Conservation (phyloP, 2,113 vertebrate genomes). For the Psammodynastes pulverulentus region DNA sequence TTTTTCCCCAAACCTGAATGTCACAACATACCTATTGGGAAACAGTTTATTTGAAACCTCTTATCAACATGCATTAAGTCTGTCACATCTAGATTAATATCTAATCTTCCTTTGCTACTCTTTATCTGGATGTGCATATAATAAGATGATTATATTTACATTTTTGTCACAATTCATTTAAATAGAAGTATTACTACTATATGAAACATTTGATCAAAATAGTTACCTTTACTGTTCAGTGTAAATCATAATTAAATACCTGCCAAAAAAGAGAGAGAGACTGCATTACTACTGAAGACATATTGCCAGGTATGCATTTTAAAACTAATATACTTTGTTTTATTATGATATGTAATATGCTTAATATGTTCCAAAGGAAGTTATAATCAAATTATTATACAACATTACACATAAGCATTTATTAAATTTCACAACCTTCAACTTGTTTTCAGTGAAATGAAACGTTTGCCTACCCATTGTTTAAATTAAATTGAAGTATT, state of each 20-base stretch:
- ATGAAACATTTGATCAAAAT: neutral
- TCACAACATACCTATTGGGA: neutral
- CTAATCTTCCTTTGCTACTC: neutral
- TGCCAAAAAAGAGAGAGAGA: slow-evolving; percentile 36
- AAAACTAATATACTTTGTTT: neutral
- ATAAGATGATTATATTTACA: neutral
- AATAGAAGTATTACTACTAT: neutral
- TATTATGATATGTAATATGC: neutral
- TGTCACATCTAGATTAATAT: neutral
- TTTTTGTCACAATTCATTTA: neutral
- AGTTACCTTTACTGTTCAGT: slow-evolving; percentile 25
- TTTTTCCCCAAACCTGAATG: neutral
- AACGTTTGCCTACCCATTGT: neutral
- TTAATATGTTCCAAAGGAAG: neutral
- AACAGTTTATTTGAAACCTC: neutral
- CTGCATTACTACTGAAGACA: slow-evolving; percentile 14
- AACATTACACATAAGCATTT: neutral
- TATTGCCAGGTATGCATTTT: neutral
- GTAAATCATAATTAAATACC: slow-evolving; percentile 39
- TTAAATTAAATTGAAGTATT: neutral
- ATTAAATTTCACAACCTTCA: neutral
- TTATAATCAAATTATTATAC: neutral
- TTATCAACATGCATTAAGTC: neutral
- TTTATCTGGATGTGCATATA: neutral
- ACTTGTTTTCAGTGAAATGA: neutral